Base-by-base conservation (phyloP, 2,113 vertebrate species). In the Sporophila hypoxantha region DNA sequence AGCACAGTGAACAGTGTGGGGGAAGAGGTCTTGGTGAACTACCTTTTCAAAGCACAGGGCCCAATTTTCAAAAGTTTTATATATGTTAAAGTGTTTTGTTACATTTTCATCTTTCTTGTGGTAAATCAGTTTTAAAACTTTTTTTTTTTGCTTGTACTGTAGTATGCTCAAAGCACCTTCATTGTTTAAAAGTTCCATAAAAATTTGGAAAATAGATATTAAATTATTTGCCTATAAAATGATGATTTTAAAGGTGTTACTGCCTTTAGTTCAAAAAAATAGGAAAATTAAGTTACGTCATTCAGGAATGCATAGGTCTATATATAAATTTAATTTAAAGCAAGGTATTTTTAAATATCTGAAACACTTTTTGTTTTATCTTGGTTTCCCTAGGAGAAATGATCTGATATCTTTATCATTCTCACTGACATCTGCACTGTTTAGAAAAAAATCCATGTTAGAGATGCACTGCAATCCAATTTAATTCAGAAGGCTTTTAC, bases 151-250 rank as follows among this genome's bases (percentile, higher is more conserved):
- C 89, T 92, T 89, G 93, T 97, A 95, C 90, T 96, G 94, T 95
- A 95, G 94, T 91, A 94, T 92, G 90, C 83, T 95, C 74, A 87
- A 92, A 70, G 96, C 95, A 95, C 95, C 94, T 96, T 94, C 94
- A 81, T 95, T 87, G 84, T 68, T 89, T 81, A 82, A 87, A 91
- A 90, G 76, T 90, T 92, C 90, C 93, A 94, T 94, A 84, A 82
- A 90, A 87, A 90, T 91, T 91, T 93, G 94, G 89, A 95, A 95
- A 94, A 84, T 41, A 91, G 36, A 87, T 94, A 91, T 95, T 85
- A 94, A 88, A 91, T 95, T 88, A 92, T 82, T 90, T 95, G 94
- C 71, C 56, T 93, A 23, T 84, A 85, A 94, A 94, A 83, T 93
- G 10, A 56, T 87, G n/a, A 92, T 88, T 95, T 96, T 34, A 57